Base-by-base conservation (phyloP, 2,113 vertebrate genomes). In the Perca schrenkii region DNA sequence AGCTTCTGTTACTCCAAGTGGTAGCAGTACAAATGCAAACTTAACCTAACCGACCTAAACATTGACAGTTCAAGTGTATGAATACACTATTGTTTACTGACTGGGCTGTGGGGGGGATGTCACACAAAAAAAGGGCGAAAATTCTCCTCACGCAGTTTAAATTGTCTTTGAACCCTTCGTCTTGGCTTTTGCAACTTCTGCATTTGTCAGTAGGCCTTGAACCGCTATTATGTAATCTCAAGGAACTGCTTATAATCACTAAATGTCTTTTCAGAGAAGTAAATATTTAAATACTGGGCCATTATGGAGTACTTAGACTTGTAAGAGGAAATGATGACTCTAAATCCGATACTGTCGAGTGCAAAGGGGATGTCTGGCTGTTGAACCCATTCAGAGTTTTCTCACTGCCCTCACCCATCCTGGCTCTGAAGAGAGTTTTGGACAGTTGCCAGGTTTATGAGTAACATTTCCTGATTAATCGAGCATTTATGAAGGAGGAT, bases 401-500 rank as follows among this genome's bases (percentile, higher is more conserved):
- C 28, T 47, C 34, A 16, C 13, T 79, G 28, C 43, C 46, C 3
- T 77, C 14, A 40, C n/a, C 36, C 47, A 17, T 71, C 36, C 49
- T 3, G 6, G 56, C 49, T 64, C 63, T 80, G 47, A 52, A 76
- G 70, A 82, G 50, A 19, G 17, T 34, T 53, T 21, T 79, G 88
- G 71, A 67, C 16, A 19, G 63, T 74, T 57, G 43, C 80, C 80
- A 76, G 47, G 34, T 47, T 80, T 40, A 34, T 60, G 63, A 62
- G 64, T 34, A 75, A 64, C 66, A 75, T 85, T 87, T 86, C 73
- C 79, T 72, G 67, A 74, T 84, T 52, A 81, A 80, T 83, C 16
- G 14, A 74, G 84, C 21, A 58, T 80, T 79, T 65, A 80, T 78
- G 62, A 77, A 83, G 80, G 61, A 79, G 73, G 86, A 90, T 83